phyloP scores from a whole-genome alignment of 2,888 invertebrate species.

The Trissonchulus latispiculum region DNA sequence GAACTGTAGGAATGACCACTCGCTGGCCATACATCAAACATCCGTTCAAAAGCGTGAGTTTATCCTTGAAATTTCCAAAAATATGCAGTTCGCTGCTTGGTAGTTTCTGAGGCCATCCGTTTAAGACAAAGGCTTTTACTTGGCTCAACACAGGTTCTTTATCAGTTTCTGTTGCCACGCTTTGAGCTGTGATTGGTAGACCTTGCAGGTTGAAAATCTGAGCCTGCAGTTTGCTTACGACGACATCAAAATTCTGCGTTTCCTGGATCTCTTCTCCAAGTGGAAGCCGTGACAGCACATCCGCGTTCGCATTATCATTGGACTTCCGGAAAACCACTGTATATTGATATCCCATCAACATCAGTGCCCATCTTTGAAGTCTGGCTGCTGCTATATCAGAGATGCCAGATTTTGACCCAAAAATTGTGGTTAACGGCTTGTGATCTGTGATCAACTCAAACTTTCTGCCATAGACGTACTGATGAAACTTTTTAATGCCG shows the following conservation, averaged over 20 bases:
- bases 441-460: slow-evolving; percentile 29
- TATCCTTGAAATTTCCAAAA: background rate
- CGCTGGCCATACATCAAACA: slow-evolving; percentile 26
- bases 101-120: background rate
- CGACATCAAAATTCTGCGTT: too few species aligned
- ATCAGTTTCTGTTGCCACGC: background rate
- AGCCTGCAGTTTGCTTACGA: too few species aligned
- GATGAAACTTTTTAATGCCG: slow-evolving; percentile 30
- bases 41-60: slow-evolving; percentile 22
- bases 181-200: too few species aligned
- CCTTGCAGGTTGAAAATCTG: too few species aligned
- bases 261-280: slow-evolving; percentile 10
- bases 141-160: background rate
- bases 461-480: slow-evolving; percentile 29
- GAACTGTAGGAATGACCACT: slow-evolving; percentile 1
- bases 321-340: slow-evolving; percentile 7
- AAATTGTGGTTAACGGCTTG: slow-evolving; percentile 27
- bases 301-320: slow-evolving; percentile 25
- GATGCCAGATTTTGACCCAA: slow-evolving; percentile 22
- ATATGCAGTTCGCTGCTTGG: background rate
- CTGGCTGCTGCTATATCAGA: slow-evolving; percentile 23
- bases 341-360: slow-evolving; percentile 12
- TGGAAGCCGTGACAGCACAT: slow-evolving; percentile 27
- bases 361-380: slow-evolving; percentile 25
- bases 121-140: background rate